Evolutionary conservation across 1,140 invertebrate genomes (phyloP).

Genomic region (Sitophilus oryzae): DNA sequence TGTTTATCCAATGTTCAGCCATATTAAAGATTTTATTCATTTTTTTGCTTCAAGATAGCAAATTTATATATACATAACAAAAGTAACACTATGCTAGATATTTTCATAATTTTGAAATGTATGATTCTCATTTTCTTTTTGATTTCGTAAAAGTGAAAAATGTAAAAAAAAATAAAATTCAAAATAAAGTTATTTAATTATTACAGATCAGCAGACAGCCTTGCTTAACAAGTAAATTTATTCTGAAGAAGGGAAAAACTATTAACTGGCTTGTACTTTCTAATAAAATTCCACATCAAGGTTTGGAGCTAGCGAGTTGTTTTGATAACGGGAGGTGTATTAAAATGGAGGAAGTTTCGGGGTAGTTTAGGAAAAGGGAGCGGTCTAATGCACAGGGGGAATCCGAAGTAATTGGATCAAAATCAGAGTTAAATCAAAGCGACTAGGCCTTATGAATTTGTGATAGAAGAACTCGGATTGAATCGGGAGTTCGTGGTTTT

Average conservation of each 20-base stretch:
- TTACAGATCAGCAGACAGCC: too few relatives aligned
- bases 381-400: conserved; percentile 22
- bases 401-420: conserved; percentile 20
- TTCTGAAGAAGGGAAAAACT: conserved; percentile 6
- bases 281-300: conserved; percentile 22
- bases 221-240: too few relatives aligned
- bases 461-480: background rate
- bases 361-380: conserved; percentile 12
- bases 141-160: too few relatives aligned
- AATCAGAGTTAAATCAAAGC: conserved; percentile 19
- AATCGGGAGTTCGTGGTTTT: background rate
- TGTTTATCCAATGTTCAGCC: background rate
- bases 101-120: too few relatives aligned
- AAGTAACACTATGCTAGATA: too few relatives aligned
- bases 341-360: conserved; percentile 12
- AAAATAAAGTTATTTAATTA: too few relatives aligned
- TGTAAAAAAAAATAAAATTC: too few relatives aligned
- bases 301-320: conserved; percentile 21
- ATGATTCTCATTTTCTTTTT: too few relatives aligned
- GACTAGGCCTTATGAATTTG: conserved; percentile 9
- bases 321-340: conserved; percentile 20
- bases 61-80: too few relatives aligned
- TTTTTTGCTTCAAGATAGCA: too few relatives aligned
- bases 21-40: too few relatives aligned
- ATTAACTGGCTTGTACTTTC: conserved; percentile 15